These are phyloP conservation scores for Sussaba pulchella DNA, from an alignment of 2,888 invertebrate species.

Conservation along the genomic window DNA sequence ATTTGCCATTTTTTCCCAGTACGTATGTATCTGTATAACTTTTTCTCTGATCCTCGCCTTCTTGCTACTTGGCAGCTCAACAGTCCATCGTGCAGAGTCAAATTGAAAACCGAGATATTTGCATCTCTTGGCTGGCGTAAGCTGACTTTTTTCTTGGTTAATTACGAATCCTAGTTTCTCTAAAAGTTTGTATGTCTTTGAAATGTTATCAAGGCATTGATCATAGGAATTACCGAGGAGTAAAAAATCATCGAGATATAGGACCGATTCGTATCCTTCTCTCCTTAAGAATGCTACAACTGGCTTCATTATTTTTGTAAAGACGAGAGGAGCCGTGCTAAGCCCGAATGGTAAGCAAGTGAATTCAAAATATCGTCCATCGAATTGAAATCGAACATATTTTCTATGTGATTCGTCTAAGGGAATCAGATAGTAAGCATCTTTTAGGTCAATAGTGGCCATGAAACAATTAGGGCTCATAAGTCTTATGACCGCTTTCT, in stretches of 20 bases:
- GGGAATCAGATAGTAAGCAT: slow-evolving; percentile 64
- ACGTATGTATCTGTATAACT: slow-evolving; percentile 19
- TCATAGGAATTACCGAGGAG: slow-evolving; percentile 45
- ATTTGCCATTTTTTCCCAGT: slow-evolving; percentile 26
- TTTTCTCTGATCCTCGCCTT: slow-evolving; percentile 25
- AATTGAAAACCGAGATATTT: slow-evolving; percentile 48
- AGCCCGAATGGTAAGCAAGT: slow-evolving; percentile 72
- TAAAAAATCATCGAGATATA: slow-evolving; percentile 60
- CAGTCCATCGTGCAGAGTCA: slow-evolving; percentile 36
- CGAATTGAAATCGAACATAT: slow-evolving; percentile 70
- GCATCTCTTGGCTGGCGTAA: slow-evolving; percentile 26
- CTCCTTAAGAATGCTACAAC: slow-evolving; percentile 51
- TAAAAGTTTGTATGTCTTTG: slow-evolving; percentile 22
- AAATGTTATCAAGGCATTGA: slow-evolving; percentile 45
- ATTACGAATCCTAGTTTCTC: slow-evolving; percentile 40
- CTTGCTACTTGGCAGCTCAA: slow-evolving; percentile 51
- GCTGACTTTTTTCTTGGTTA: slow-evolving; percentile 48
- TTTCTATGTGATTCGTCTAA: slow-evolving; percentile 66
- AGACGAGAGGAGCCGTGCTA: slow-evolving; percentile 71
- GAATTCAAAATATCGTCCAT: slow-evolving; percentile 68
- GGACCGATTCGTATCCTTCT: slow-evolving; percentile 40
- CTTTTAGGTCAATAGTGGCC: slow-evolving; percentile 59
- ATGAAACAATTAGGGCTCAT: slow-evolving; percentile 55
- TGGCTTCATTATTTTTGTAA: slow-evolving; percentile 72
- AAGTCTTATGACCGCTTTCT: slow-evolving; percentile 42